Evolutionary conservation across 2,113 vertebrate species (phyloP).

Genomic region (Oxygymnocypris stewartii): DNA sequence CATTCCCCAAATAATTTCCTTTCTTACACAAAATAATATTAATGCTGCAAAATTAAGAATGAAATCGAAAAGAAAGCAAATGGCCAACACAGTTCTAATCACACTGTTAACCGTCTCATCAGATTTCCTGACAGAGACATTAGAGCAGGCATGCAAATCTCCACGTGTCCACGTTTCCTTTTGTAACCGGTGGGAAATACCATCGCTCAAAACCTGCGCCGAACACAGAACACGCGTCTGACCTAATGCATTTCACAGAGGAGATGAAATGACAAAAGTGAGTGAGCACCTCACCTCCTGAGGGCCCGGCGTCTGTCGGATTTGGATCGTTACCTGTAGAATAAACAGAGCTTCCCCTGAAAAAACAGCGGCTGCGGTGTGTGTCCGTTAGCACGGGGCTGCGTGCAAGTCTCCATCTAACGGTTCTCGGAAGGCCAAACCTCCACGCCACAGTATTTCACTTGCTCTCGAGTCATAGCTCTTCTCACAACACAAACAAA

Average conservation of each 20-base stretch:
- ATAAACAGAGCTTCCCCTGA: slow-evolving; percentile 74
- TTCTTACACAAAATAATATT: neutral
- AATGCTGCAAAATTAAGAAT: neutral
- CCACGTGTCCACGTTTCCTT: neutral
- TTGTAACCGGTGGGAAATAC: slow-evolving; percentile 2
- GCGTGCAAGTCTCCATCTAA: slow-evolving; percentile 40
- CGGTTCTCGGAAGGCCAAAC: slow-evolving; percentile 5
- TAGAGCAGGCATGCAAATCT: slow-evolving; percentile 9
- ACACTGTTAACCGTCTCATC: no score
- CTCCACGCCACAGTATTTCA: neutral
- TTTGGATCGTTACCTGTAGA: slow-evolving; percentile 76
- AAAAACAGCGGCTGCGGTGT: slow-evolving; percentile 65
- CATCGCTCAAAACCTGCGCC: slow-evolving; percentile 31
- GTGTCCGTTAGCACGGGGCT: slow-evolving; percentile 68
- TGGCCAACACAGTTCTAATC: neutral
- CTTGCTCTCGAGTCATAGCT: neutral
- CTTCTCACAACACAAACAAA: neutral
- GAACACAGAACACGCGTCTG: slow-evolving; percentile 61
- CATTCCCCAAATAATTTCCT: neutral
- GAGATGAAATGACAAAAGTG: slow-evolving; percentile 76
- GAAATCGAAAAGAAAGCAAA: neutral
- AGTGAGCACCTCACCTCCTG: slow-evolving; percentile 75
- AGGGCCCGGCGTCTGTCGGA: slow-evolving; percentile 72
- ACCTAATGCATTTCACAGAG: slow-evolving; percentile 79
- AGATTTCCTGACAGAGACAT: slow-evolving; percentile 14